Percentiles rank a stretch among this genome's conserved stretches.
Conservation (phyloP, 53 echinoderm and acorn worm species). For the Antedon mediterranea region DNA sequence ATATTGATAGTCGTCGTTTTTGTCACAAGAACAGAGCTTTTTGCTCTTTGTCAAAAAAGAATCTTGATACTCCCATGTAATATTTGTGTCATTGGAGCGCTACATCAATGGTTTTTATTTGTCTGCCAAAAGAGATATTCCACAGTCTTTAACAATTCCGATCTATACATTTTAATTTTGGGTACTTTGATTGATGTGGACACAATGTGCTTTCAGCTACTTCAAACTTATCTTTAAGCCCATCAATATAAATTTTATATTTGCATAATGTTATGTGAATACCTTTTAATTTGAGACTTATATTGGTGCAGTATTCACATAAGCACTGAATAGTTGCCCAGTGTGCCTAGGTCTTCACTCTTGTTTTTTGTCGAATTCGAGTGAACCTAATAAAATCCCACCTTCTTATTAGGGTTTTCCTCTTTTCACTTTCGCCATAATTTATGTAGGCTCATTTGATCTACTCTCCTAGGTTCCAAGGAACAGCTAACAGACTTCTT, state of each 20-base stretch:
- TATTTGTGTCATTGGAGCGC: not conserved
- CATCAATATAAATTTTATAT: not conserved
- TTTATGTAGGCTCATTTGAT: not conserved
- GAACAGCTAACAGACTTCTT: no score
- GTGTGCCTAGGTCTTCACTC: slow-evolving; percentile 6
- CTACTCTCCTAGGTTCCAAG: not conserved
- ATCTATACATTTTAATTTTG: slow-evolving; percentile 5
- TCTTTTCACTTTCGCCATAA: slow-evolving; percentile 8
- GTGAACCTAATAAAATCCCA: slow-evolving; percentile 6
- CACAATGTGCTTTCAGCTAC: slow-evolving; percentile 1
- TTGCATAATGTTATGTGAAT: slow-evolving; percentile 9
- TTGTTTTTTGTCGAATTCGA: not conserved
- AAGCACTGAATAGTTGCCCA: slow-evolving; percentile 3
- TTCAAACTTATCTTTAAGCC: slow-evolving; percentile 4
- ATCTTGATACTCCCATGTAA: slow-evolving; percentile 15
- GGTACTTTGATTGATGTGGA: slow-evolving; percentile 1
- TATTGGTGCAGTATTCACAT: slow-evolving; percentile 14
- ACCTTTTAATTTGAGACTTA: not conserved
- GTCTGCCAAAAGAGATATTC: not conserved
- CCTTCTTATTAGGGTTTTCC: slow-evolving; percentile 4
- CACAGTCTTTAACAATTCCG: slow-evolving; percentile 4
- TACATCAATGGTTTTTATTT: slow-evolving; percentile 6
- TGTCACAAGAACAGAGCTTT: slow-evolving; percentile 8
- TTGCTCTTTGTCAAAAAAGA: slow-evolving; percentile 1
- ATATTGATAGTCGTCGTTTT: not conserved